A percentile compares a stretch with the other conserved stretches of the same genome.
These are phyloP conservation scores for Styela clava DNA, from an alignment of 23 tunicate genomes.

Conservation along the genomic window DNA sequence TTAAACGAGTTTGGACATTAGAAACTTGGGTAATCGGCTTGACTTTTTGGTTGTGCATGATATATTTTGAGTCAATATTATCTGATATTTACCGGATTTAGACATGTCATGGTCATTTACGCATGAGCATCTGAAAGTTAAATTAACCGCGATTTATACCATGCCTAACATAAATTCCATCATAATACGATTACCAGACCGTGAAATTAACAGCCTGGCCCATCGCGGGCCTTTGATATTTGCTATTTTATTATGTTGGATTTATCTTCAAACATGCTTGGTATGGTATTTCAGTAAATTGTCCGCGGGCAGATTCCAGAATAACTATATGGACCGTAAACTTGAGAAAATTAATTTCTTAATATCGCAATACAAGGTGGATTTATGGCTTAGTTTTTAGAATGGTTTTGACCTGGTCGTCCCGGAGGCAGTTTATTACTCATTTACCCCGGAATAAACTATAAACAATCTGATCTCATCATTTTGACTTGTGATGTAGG, in stretches of 20 bases:
- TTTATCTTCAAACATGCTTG: neutral
- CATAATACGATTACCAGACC: no score
- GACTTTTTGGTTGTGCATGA: no score
- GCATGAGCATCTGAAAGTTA: no score
- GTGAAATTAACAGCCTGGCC: no score
- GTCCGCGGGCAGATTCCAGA: neutral
- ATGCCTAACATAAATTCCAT: no score
- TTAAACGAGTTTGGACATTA: no score
- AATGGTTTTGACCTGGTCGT: neutral
- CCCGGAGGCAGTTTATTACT: neutral
- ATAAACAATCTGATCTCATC: neutral
- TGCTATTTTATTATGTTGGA: neutral
- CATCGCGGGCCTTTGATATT: no score
- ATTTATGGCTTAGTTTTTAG: neutral
- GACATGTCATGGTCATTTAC: neutral
- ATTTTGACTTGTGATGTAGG: neutral
- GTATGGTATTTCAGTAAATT: no score
- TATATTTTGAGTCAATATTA: neutral
- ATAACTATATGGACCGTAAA: no score
- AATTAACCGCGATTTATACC: no score
- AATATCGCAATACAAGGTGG: neutral
- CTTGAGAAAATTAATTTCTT: neutral
- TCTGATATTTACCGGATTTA: neutral
- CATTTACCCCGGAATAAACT: neutral
- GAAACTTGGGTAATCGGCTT: no score